These are phyloP conservation scores for Rhagoletis zephyria DNA, from an alignment of 1,140 invertebrate species.

Conservation along the genomic window DNA sequence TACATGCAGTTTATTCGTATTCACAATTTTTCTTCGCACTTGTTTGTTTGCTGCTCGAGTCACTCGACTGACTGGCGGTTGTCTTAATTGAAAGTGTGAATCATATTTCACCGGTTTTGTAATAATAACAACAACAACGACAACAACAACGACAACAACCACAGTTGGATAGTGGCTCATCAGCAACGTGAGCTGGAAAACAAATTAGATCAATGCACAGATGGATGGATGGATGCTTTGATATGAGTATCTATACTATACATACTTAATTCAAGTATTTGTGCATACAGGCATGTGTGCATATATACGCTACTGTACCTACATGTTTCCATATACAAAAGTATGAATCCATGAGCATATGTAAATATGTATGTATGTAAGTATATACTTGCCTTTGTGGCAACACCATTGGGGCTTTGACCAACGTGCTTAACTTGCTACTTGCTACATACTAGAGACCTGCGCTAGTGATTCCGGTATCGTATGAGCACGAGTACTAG, in stretches of 20 bases:
- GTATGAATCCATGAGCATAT: neutral
- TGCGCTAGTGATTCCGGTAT: too few relatives aligned
- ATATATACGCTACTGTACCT: neutral
- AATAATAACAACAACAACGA: slow-evolving; percentile 36
- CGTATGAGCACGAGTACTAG: too few relatives aligned
- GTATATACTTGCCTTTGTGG: neutral
- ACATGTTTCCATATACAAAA: neutral
- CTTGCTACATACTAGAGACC: neutral
- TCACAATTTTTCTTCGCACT: neutral
- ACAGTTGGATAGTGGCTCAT: too few relatives aligned
- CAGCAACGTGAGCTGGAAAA: slow-evolving; percentile 1
- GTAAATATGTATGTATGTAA: neutral
- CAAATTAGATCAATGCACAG: slow-evolving; percentile 41
- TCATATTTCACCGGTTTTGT: slow-evolving; percentile 49
- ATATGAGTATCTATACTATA: neutral
- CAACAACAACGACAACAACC: neutral
- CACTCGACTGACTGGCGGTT: neutral
- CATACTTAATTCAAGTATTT: too few relatives aligned
- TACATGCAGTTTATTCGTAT: slow-evolving; percentile 29
- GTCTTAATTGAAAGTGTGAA: slow-evolving; percentile 52
- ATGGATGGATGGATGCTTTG: neutral
- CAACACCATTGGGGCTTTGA: neutral
- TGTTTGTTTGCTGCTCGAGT: neutral
- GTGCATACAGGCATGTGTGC: neutral
- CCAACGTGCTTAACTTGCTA: neutral